These are phyloP conservation scores for Yponomeuta sedellus DNA, from an alignment of 2,888 invertebrate genomes.

Conservation along the genomic window DNA sequence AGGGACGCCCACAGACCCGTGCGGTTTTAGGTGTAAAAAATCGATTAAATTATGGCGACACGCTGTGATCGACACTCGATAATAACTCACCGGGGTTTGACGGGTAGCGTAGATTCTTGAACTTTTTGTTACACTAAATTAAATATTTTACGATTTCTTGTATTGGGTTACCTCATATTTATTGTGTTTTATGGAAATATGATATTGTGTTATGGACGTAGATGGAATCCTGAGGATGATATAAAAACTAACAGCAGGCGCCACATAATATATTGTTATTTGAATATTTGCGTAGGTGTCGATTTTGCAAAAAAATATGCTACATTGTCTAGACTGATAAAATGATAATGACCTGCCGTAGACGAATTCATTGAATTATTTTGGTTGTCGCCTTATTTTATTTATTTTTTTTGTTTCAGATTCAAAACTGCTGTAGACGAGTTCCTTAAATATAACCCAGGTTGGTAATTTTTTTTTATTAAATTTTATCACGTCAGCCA, in stretches of 20 bases:
- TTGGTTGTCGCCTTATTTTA: not conserved
- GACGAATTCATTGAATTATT: not conserved
- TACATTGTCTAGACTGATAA: not conserved
- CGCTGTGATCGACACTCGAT: constrained; percentile 72
- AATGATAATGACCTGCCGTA: not conserved
- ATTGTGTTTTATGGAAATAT: constrained; percentile 26
- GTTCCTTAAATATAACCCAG: constrained; percentile 40
- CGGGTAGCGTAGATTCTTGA: constrained; percentile 57
- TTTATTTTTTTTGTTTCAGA: constrained; percentile 53
- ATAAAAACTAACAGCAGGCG: not conserved
- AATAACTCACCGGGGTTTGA: constrained; percentile 67
- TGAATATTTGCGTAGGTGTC: not conserved
- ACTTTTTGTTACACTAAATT: constrained; percentile 69
- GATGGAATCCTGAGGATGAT: not conserved
- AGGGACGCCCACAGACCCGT: constrained; percentile 61
- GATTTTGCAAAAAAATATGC: not conserved
- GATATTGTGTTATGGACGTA: constrained; percentile 9
- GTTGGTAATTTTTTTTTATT: not conserved
- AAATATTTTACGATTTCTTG: constrained; percentile 59
- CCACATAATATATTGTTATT: not conserved
- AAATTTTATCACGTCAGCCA: not conserved
- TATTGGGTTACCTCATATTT: constrained; percentile 50
- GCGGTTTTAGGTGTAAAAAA: constrained; percentile 76
- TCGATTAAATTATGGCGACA: constrained; percentile 73
- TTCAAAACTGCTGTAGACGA: constrained; percentile 60